Percentiles rank a stretch among this genome's conserved stretches.
Evolutionary conservation across 2,888 invertebrate species (phyloP).

Genomic region (Malacosoma neustria): DNA sequence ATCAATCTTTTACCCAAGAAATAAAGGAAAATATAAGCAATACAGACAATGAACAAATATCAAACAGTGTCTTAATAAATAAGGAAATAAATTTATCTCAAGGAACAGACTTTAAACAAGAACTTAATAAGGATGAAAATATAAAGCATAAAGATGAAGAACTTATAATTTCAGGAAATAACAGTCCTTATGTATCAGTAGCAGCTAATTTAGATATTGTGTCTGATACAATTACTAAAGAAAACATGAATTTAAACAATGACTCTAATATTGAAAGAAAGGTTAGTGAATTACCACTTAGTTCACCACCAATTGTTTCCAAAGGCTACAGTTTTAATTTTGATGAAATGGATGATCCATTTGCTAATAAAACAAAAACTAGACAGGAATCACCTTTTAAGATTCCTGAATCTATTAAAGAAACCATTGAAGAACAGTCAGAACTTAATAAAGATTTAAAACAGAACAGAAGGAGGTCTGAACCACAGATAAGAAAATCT

Average conservation of each 20-base stretch:
- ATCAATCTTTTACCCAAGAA: too few relatives aligned
- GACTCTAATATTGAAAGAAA: slow-evolving; percentile 18
- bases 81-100: too few relatives aligned
- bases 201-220: slow-evolving; percentile 19
- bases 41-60: too few relatives aligned
- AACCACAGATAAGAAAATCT: slow-evolving; percentile 29
- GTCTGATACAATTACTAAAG: slow-evolving; percentile 8
- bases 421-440: slow-evolving; percentile 10
- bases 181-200: slow-evolving; percentile 43
- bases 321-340: slow-evolving; percentile 58
- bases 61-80: too few relatives aligned
- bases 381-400: slow-evolving; percentile 23
- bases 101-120: too few relatives aligned
- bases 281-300: slow-evolving; percentile 20
- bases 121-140: too few relatives aligned
- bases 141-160: slow-evolving; percentile 32
- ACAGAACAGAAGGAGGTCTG: slow-evolving; percentile 35
- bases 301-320: slow-evolving; percentile 43
- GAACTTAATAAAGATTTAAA: slow-evolving; percentile 16
- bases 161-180: slow-evolving; percentile 35
- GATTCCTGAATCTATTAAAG: slow-evolving; percentile 8
- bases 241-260: slow-evolving; percentile 17
- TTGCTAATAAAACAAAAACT: slow-evolving; percentile 51
- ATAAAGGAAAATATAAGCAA: too few relatives aligned
- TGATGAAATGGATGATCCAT: slow-evolving; percentile 56